A percentile compares a stretch with the other conserved stretches of the same genome.
Conservation (phyloP, 2,113 vertebrate genomes). For the Periophthalmodon schlosseri region DNA sequence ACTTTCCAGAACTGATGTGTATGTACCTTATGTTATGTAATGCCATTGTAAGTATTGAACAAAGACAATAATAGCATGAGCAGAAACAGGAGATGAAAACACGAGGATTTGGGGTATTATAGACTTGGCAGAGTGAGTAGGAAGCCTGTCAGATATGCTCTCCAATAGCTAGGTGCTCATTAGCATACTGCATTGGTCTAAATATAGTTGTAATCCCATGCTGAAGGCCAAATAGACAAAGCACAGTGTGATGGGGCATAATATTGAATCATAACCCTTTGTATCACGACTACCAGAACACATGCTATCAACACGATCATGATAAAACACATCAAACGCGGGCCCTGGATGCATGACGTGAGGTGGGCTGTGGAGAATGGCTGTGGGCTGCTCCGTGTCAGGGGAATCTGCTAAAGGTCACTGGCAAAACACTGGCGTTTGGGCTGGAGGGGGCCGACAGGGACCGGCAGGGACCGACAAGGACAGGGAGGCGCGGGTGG, state of each 20-base stretch:
- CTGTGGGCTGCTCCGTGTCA: slow-evolving; percentile 66
- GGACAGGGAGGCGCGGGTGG: slow-evolving; percentile 55
- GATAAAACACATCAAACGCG: slow-evolving; percentile 34
- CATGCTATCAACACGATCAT: slow-evolving; percentile 11
- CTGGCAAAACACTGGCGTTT: slow-evolving; percentile 58
- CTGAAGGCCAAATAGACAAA: slow-evolving; percentile 69
- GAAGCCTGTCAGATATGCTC: slow-evolving; percentile 65
- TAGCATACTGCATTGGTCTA: slow-evolving; percentile 70
- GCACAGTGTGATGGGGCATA: slow-evolving; percentile 30
- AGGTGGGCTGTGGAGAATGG: slow-evolving; percentile 71
- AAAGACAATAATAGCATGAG: slow-evolving; percentile 29
- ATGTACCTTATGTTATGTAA: slow-evolving; percentile 27
- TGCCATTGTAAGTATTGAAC: slow-evolving; percentile 23
- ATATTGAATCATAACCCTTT: slow-evolving; percentile 44
- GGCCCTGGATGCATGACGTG: slow-evolving; percentile 42
- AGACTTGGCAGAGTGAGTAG: slow-evolving; percentile 56
- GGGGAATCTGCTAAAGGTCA: slow-evolving; percentile 76
- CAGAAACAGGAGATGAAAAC: slow-evolving; percentile 23
- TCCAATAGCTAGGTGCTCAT: slow-evolving; percentile 70
- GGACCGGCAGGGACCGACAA: slow-evolving; percentile 46
- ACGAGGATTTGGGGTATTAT: slow-evolving; percentile 53
- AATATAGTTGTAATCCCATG: slow-evolving; percentile 69
- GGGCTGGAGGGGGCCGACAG: slow-evolving; percentile 57
- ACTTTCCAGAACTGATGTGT: slow-evolving; percentile 17
- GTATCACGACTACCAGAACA: slow-evolving; percentile 30